A percentile compares a stretch with the other conserved stretches of the same genome.
These are phyloP conservation scores for Herminia tarsipennalis DNA, from an alignment of 2,888 invertebrate species.

Conservation along the genomic window DNA sequence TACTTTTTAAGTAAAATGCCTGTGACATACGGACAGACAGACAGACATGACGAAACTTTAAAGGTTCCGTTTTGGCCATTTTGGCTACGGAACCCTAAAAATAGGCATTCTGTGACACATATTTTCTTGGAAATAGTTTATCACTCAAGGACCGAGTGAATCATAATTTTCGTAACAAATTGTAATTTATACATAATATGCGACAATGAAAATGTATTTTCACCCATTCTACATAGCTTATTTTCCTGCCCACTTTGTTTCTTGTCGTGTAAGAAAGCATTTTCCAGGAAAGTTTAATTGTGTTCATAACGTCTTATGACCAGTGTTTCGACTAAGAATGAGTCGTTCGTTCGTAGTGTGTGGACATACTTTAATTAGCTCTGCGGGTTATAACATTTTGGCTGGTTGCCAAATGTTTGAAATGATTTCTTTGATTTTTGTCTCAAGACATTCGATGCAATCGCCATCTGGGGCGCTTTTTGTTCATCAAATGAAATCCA, in stretches of 20 bases:
- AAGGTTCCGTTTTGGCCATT: too few species aligned
- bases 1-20: too few species aligned
- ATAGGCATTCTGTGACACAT: neutral
- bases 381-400: constrained; percentile 46
- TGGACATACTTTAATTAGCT: constrained; percentile 62
- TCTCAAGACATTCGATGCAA: constrained; percentile 21
- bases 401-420: constrained; percentile 51
- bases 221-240: too few species aligned
- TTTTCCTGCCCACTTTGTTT: too few species aligned
- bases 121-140: constrained; percentile 22
- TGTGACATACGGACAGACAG: too few species aligned
- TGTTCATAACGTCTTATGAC: constrained; percentile 23
- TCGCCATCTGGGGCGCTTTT: constrained; percentile 9
- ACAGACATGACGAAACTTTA: too few species aligned
- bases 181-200: constrained; percentile 14
- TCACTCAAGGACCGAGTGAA: constrained; percentile 8
- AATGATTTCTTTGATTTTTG: constrained; percentile 47
- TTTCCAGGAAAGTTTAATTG: constrained; percentile 31
- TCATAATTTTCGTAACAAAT: constrained; percentile 21
- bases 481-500: constrained; percentile 11
- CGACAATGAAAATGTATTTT: constrained; percentile 12
- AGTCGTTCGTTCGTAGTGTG: constrained; percentile 41
- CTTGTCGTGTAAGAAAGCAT: constrained; percentile 1
- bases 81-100: too few species aligned
- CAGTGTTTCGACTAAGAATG: constrained; percentile 44